Percentiles rank a stretch among this genome's conserved stretches.
Evolutionary conservation across 2,113 vertebrate genomes (phyloP).

Genomic region (Oncorhynchus keta): DNA sequence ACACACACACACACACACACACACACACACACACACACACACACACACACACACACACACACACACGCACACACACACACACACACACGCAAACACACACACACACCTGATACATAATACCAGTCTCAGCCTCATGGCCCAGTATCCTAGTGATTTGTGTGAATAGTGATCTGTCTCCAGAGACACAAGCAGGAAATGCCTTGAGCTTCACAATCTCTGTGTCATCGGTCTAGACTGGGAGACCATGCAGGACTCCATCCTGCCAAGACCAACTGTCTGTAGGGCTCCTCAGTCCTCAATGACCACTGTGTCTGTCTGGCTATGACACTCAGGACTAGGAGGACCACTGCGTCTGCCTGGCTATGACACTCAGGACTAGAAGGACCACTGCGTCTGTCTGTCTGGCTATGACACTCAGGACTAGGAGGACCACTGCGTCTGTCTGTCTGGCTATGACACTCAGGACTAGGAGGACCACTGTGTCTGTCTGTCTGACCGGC

Average conservation of each 20-base stretch:
- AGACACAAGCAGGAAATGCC: constrained; percentile 73
- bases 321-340: background rate
- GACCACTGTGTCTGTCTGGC: background rate
- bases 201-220: constrained; percentile 67
- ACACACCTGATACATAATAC: constrained; percentile 39
- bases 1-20: background rate
- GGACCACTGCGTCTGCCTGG: background rate
- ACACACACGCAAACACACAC: background rate
- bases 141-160: constrained; percentile 3
- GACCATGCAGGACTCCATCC: constrained; percentile 43
- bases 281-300: background rate
- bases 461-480: no score
- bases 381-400: background rate
- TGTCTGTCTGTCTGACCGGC: no score
- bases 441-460: no score
- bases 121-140: constrained; percentile 20
- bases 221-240: constrained; percentile 66
- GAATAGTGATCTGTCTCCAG: constrained; percentile 40
- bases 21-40: background rate
- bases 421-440: background rate
- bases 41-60: no score
- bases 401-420: background rate
- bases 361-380: background rate
- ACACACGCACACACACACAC: background rate
- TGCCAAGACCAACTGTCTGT: constrained; percentile 40